Evolutionary conservation across 2,113 vertebrate species (phyloP).

Genomic region (Chauna torquata): DNA sequence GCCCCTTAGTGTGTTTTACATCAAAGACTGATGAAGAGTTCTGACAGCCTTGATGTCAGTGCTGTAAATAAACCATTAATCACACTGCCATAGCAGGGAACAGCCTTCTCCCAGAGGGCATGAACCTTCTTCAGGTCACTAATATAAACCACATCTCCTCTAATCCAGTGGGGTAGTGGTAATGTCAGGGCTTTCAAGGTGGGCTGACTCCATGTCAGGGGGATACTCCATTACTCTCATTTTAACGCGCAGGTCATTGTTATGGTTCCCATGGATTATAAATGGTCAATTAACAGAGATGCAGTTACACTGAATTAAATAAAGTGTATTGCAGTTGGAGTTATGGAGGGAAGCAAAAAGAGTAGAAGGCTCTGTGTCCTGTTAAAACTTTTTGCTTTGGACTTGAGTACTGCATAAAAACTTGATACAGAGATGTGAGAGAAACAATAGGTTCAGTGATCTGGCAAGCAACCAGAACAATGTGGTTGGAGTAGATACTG

Average conservation of each 20-base stretch:
- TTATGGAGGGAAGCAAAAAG: not conserved
- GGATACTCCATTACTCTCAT: slow-evolving; percentile 62
- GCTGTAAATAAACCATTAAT: slow-evolving; percentile 89
- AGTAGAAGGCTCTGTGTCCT: not conserved
- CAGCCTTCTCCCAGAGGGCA: slow-evolving; percentile 78
- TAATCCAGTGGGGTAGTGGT: slow-evolving; percentile 29
- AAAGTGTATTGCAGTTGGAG: not conserved
- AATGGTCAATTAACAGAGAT: slow-evolving; percentile 51
- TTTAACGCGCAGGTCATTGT: slow-evolving; percentile 56
- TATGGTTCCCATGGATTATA: slow-evolving; percentile 46
- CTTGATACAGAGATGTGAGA: not conserved
- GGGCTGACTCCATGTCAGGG: slow-evolving; percentile 40
- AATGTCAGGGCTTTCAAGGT: slow-evolving; percentile 58
- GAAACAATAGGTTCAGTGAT: not conserved
- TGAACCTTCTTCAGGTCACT: slow-evolving; percentile 83
- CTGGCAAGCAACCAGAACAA: not conserved
- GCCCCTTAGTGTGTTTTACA: slow-evolving; percentile 84
- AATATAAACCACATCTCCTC: slow-evolving; percentile 84
- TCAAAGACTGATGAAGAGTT: slow-evolving; percentile 81
- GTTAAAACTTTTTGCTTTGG: not conserved
- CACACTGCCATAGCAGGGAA: slow-evolving; percentile 78
- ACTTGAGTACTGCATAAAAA: not conserved
- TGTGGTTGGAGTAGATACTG: not conserved
- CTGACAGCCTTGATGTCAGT: slow-evolving; percentile 81
- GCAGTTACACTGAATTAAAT: slow-evolving; percentile 7